These are phyloP conservation scores for Creontiades dilutus DNA, from an alignment of 2,888 invertebrate genomes.

Conservation along the genomic window DNA sequence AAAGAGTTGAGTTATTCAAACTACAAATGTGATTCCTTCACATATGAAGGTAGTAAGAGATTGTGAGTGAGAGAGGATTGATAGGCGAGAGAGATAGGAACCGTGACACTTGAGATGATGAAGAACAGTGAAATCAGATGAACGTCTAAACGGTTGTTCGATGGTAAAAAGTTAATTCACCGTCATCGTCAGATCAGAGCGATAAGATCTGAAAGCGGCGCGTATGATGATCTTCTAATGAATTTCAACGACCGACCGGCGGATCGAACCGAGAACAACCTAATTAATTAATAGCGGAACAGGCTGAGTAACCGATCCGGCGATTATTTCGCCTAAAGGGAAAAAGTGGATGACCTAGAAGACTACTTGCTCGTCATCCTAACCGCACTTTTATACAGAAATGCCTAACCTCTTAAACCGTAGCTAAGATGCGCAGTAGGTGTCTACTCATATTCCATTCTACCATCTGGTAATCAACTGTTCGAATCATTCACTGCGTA, in stretches of 20 bases:
- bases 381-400: too few species aligned
- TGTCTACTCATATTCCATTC: too few species aligned
- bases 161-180: conserved; percentile 11
- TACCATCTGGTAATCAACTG: too few species aligned
- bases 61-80: too few species aligned
- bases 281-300: conserved; percentile 40
- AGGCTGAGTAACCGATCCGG: not conserved
- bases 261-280: conserved; percentile 41
- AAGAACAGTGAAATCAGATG: not conserved
- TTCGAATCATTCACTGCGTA: too few species aligned
- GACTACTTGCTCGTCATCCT: not conserved
- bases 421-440: too few species aligned
- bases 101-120: not conserved
- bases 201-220: conserved; percentile 25
- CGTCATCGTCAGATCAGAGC: not conserved
- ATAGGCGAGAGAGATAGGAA: too few species aligned
- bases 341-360: conserved; percentile 32
- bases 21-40: too few species aligned
- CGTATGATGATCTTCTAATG: conserved; percentile 27
- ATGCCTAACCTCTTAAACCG: too few species aligned
- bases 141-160: not conserved
- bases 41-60: too few species aligned
- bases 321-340: conserved; percentile 28
- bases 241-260: conserved; percentile 17
- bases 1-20: too few species aligned